Conservation (phyloP, 1,140 invertebrate genomes). For the Sitophilus oryzae region DNA sequence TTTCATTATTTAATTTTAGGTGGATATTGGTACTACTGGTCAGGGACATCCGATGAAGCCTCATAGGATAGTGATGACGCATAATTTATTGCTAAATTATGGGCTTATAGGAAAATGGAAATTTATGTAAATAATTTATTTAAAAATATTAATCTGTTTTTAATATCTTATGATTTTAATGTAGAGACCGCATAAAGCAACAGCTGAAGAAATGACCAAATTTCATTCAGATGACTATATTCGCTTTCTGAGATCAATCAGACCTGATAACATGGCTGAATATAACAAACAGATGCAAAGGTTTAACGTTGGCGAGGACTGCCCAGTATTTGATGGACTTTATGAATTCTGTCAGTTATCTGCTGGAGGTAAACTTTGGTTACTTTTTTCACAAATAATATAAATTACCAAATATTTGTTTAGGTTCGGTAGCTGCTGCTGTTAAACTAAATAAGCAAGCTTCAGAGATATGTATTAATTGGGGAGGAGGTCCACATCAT, state of each 20-base stretch:
- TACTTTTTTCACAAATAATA: too few species aligned
- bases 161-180: constrained; percentile 8
- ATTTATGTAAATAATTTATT: constrained; percentile 83
- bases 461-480: constrained; percentile 97
- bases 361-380: constrained; percentile 68
- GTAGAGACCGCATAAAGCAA: constrained; percentile 97
- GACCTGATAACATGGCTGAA: constrained; percentile 98
- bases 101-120: constrained; percentile 99
- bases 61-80: constrained; percentile 99
- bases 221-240: constrained; percentile 99
- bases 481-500: constrained; percentile 96
- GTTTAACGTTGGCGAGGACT: constrained; percentile 99
- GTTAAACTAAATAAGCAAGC: constrained; percentile 94
- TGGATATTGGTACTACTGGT: constrained; percentile 99
- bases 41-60: constrained; percentile 99
- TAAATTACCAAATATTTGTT: too few species aligned
- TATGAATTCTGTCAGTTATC: constrained; percentile 98
- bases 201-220: constrained; percentile 99
- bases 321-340: constrained; percentile 94
- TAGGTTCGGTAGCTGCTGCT: constrained; percentile 85
- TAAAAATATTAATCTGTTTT: constrained; percentile 12
- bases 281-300: constrained; percentile 99
- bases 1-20: constrained; percentile 50
- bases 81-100: constrained; percentile 98
- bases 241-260: constrained; percentile 90